A percentile compares a stretch with the other conserved stretches of the same genome.
These are phyloP conservation scores for Eremobia ochroleuca DNA, from an alignment of 2,888 invertebrate genomes.

Conservation along the genomic window DNA sequence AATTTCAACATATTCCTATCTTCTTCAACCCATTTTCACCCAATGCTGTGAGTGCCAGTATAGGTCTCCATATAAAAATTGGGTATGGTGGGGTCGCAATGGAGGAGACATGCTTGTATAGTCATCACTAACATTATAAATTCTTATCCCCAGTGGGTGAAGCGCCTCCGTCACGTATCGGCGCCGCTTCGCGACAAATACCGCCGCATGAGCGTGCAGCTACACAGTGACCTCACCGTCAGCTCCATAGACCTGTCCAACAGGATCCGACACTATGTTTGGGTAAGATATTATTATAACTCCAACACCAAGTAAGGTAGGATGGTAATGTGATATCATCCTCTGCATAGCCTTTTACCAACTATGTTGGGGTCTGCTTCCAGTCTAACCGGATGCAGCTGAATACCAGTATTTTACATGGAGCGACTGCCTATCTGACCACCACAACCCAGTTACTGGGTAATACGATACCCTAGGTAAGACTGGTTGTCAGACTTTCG, in stretches of 20 bases:
- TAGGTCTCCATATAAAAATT: no score
- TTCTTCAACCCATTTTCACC: neutral
- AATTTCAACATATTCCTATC: neutral
- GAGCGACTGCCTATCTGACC: no score
- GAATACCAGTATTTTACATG: no score
- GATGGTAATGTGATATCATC: no score
- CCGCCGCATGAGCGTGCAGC: conserved; percentile 84
- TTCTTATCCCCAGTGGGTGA: conserved; percentile 80
- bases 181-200: conserved; percentile 84
- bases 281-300: conserved; percentile 76
- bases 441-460: no score
- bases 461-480: no score
- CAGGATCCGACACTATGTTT: conserved; percentile 82
- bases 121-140: neutral
- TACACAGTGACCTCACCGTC: conserved; percentile 77
- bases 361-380: no score
- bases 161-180: conserved; percentile 80
- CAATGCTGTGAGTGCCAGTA: no score
- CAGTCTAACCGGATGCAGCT: no score
- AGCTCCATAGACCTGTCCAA: conserved; percentile 81
- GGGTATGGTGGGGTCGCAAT: no score
- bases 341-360: no score
- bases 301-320: neutral
- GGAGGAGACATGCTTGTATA: neutral
- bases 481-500: no score